Base-by-base conservation (phyloP, 2,888 invertebrate species). In the Zygothrica quintamaculata region DNA sequence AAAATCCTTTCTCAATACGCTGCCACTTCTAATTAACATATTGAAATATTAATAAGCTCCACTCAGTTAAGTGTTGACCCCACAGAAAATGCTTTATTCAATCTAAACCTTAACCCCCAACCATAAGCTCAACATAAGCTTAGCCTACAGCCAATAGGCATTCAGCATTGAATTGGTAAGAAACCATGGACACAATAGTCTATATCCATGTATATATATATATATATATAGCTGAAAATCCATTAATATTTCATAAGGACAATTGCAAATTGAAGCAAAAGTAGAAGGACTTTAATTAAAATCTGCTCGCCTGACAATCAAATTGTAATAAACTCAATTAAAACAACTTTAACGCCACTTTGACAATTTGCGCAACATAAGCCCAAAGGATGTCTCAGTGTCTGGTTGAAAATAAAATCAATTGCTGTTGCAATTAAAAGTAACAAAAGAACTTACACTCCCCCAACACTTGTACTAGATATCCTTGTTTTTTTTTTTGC, bases 261-360 rank as follows among this genome's bases (percentile, higher is more conserved):
- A 58, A 73, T 53, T 67, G 77, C n/a, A 60, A 80, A 75, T 81
- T n/a, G n/a, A 77, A 55, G 76, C n/a, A n/a, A n/a, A n/a, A n/a
- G n/a, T n/a, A 47, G 61, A 80, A 80, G 61, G 55, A 64, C 81
- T 80, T 75, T 80, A 29, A 29, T 29, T 73, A 60, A 62, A 65
- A 31, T 65, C 50, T 71, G 62, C 44, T 53, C 31, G 56, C n/a
- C 66, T 64, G 74, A 57, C 84, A 80, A 72, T 77, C 61, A 71
- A 71, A 71, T 66, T 64, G 60, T 68, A 69, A 77, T 68, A 62
- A 79, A 77, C 65, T 67, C 58, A 84, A 84, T 80, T 80, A 84
- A 22, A 77, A 64, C 48, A 74, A 39, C 48, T 55, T 48, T 25
- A 36, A 34, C 15, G 33, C 31, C 55, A 26, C 11, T 22, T 33